A percentile compares a stretch with the other conserved stretches of the same genome.
Conservation (phyloP, 2,888 invertebrate species). For the Aphrophora alni region DNA sequence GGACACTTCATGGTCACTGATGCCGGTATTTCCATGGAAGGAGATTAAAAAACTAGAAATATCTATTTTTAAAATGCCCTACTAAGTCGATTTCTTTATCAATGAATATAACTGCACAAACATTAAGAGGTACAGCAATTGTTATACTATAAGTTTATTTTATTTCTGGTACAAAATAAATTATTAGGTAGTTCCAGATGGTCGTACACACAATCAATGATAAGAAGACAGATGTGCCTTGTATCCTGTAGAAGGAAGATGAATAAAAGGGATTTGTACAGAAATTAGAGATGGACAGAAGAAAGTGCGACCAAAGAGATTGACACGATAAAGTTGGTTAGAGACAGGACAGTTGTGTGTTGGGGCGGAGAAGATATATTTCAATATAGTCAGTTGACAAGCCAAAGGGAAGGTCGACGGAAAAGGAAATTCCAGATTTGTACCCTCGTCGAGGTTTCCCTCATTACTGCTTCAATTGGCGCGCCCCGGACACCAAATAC, state of each 20-base stretch:
- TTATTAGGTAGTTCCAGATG: background rate
- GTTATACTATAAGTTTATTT: too few species aligned
- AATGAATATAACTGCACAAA: too few species aligned
- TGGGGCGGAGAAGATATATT: background rate
- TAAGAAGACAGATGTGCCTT: background rate
- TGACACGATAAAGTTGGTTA: background rate
- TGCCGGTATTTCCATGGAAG: too few species aligned
- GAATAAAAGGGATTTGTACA: background rate
- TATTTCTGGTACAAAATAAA: background rate
- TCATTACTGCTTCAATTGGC: background rate
- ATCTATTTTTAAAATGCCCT: too few species aligned
- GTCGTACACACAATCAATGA: background rate
- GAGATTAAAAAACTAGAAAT: too few species aligned
- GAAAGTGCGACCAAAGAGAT: background rate
- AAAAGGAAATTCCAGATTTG: background rate
- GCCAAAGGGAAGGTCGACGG: constrained; percentile 1
- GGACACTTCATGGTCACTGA: too few species aligned
- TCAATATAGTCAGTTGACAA: background rate
- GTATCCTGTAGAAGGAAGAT: background rate
- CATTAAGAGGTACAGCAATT: too few species aligned
- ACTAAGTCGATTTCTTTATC: too few species aligned
- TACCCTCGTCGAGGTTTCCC: background rate
- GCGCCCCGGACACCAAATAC: background rate
- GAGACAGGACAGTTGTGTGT: background rate
- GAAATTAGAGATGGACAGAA: background rate